phyloP scores from a whole-genome alignment of 2,888 invertebrate species.

The Zhuqinia jingwanae region DNA sequence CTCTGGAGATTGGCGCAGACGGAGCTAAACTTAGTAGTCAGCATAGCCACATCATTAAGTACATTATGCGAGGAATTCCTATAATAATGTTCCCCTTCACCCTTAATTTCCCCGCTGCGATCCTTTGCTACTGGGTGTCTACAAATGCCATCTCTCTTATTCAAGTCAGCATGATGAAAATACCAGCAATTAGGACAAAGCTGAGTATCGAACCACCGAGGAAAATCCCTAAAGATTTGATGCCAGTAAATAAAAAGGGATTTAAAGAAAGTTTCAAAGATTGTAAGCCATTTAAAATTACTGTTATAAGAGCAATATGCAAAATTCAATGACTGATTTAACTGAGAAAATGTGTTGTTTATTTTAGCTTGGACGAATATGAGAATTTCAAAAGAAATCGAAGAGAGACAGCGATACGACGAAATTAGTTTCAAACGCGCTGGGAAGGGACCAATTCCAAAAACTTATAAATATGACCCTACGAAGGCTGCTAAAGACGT shows the following conservation, averaged over 20 bases:
- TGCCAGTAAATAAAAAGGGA: constrained; percentile 86
- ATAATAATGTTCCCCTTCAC: constrained; percentile 91
- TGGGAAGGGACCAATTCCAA: constrained; percentile 92
- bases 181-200: constrained; percentile 87
- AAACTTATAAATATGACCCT: constrained; percentile 94
- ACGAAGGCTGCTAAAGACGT: constrained; percentile 72
- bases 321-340: not conserved
- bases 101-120: constrained; percentile 92
- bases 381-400: constrained; percentile 89
- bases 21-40: constrained; percentile 84
- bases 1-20: constrained; percentile 92
- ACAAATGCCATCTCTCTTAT: constrained; percentile 91
- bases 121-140: constrained; percentile 94
- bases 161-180: constrained; percentile 89
- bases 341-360: not conserved
- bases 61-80: constrained; percentile 89
- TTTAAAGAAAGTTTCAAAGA: constrained; percentile 90
- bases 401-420: constrained; percentile 89
- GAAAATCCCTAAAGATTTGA: constrained; percentile 83
- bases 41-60: constrained; percentile 85
- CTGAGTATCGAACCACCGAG: constrained; percentile 88
- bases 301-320: not conserved
- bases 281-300: constrained; percentile 84
- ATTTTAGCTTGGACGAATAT: constrained; percentile 89
- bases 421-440: constrained; percentile 90